Evolutionary conservation across 2,888 invertebrate genomes (phyloP).

Genomic region (Hyppa rectilinea): DNA sequence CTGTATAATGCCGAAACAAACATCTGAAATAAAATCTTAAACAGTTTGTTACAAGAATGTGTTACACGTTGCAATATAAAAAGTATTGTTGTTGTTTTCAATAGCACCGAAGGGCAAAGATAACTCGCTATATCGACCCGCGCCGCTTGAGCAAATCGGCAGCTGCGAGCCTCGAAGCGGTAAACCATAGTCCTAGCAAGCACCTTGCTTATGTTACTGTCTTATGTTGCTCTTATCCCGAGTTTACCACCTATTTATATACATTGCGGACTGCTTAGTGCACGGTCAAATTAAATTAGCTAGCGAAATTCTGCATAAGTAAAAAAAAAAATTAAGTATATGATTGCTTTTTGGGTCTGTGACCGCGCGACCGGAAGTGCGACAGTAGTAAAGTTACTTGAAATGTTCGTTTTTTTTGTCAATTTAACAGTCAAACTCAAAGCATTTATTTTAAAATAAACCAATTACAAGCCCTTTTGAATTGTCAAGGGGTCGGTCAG

Average conservation of each 20-base stretch:
- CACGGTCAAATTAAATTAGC: not conserved
- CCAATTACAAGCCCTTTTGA: no score
- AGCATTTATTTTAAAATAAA: no score
- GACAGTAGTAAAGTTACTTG: not conserved
- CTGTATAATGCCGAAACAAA: no score
- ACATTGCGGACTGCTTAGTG: conserved; percentile 48
- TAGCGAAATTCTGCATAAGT: not conserved
- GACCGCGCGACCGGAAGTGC: no score
- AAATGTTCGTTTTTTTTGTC: not conserved
- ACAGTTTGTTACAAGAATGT: conserved; percentile 3
- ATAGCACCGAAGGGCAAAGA: conserved; percentile 89
- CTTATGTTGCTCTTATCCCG: conserved; percentile 73
- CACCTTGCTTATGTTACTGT: conserved; percentile 77
- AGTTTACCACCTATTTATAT: conserved; percentile 57
- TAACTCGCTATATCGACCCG: conserved; percentile 88
- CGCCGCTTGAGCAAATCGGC: conserved; percentile 87
- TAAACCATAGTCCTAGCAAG: conserved; percentile 79
- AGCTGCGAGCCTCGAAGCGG: conserved; percentile 86
- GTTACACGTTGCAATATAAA: conserved; percentile 1
- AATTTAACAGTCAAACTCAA: no score
- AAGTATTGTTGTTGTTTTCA: conserved; percentile 76
- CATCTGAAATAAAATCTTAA: not conserved
- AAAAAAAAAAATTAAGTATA: not conserved
- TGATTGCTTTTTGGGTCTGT: not conserved
- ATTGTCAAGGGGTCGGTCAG: no score